Conservation (phyloP, 2,888 invertebrate species). For the Tinea semifulvella region DNA sequence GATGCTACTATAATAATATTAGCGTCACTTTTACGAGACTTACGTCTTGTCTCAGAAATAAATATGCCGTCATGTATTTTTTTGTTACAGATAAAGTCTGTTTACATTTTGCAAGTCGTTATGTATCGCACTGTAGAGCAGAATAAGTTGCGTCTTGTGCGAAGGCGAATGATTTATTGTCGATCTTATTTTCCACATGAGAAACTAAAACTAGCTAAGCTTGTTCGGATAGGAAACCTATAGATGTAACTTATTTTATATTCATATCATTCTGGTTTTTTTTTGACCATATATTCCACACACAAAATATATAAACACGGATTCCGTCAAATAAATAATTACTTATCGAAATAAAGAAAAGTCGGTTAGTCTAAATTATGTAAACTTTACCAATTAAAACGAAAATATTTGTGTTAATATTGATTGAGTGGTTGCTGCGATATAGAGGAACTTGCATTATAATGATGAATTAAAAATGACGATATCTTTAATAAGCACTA, state of each 20-base stretch:
- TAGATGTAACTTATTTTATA: too few species aligned
- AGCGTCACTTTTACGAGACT: too few species aligned
- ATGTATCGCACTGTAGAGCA: neutral
- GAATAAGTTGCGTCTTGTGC: neutral
- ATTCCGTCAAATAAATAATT: too few species aligned
- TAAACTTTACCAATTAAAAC: too few species aligned
- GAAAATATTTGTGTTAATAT: too few species aligned
- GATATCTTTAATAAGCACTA: neutral
- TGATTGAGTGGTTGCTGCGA: neutral
- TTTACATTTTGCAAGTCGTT: neutral
- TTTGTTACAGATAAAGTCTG: neutral
- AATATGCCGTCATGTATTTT: neutral
- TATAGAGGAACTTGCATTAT: neutral
- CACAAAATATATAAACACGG: too few species aligned
- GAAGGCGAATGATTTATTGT: constrained; percentile 17
- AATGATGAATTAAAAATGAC: constrained; percentile 3
- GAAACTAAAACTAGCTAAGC: constrained; percentile 21
- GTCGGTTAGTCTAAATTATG: too few species aligned
- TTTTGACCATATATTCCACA: too few species aligned
- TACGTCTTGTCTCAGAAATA: neutral
- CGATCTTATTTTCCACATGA: constrained; percentile 43
- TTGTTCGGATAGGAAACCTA: too few species aligned
- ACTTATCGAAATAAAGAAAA: too few species aligned
- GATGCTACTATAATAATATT: too few species aligned
- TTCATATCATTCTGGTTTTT: too few species aligned